Conservation (phyloP, 2,888 invertebrate genomes). For the Epirrhoe alternata region DNA sequence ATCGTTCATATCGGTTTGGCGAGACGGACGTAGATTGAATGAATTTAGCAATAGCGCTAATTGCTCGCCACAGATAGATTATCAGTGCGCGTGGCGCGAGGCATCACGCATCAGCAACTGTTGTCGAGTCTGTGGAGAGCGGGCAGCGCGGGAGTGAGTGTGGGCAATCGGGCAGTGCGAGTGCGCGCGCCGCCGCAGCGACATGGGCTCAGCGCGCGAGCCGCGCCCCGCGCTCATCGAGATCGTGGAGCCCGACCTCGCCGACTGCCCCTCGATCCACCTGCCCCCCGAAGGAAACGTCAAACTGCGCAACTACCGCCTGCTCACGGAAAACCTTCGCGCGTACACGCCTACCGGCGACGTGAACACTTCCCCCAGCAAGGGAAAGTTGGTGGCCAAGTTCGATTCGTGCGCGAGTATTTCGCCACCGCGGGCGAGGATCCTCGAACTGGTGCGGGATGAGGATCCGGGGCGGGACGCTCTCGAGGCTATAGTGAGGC, state of each 20-base stretch:
- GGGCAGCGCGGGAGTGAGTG: slow-evolving; percentile 24
- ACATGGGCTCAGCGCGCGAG: slow-evolving; percentile 56
- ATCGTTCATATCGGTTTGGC: neutral
- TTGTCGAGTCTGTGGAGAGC: slow-evolving; percentile 17
- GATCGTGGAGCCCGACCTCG: slow-evolving; percentile 65
- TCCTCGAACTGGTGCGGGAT: slow-evolving; percentile 73
- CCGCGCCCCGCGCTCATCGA: slow-evolving; percentile 59
- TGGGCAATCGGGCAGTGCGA: slow-evolving; percentile 39
- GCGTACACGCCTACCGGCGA: slow-evolving; percentile 74
- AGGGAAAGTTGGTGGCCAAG: slow-evolving; percentile 70
- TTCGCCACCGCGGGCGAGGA: slow-evolving; percentile 70
- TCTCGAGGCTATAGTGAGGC: slow-evolving; percentile 75
- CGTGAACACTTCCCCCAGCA: slow-evolving; percentile 66
- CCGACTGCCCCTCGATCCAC: slow-evolving; percentile 56
- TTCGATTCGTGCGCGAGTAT: slow-evolving; percentile 68
- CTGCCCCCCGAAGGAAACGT: slow-evolving; percentile 73
- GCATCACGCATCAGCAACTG: neutral
- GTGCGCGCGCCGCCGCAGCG: slow-evolving; percentile 60
- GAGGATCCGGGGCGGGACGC: slow-evolving; percentile 74
- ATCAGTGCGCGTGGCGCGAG: neutral
- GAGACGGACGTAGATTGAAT: neutral
- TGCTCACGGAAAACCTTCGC: slow-evolving; percentile 68
- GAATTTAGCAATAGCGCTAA: slow-evolving; percentile 9
- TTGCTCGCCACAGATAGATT: slow-evolving; percentile 5
- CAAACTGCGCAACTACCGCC: slow-evolving; percentile 69